Base-by-base conservation (phyloP, 92 coral and sea anemone species). In the Anthopleura xanthogrammica region DNA sequence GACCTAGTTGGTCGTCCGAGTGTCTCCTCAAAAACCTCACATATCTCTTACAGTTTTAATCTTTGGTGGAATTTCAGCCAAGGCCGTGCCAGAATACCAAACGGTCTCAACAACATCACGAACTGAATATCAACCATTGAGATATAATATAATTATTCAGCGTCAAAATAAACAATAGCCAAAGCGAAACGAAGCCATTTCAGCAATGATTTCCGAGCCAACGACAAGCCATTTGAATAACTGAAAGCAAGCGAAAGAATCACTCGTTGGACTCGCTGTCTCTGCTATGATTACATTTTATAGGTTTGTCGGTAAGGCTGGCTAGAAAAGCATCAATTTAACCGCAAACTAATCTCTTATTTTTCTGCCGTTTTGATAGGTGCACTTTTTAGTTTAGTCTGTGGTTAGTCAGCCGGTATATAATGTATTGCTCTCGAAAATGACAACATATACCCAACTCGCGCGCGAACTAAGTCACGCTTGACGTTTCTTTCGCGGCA, bases 381-480 rank as follows among this genome's bases (percentile, higher is more conserved):
- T 16, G 19, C 56, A 71, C 41, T 39, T 81, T 84, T 68, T 73
- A 82, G 91, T 88, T 90, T 84, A 83, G 94, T 77, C 92, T 91
- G 93, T 90, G 95, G 93, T 73, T 5, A 79, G 55, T 85, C 66
- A 72, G 73, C 57, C 80, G 85, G 88, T 85, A 83, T 87, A 83
- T 90, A 83, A 87, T 86, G 81, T 80, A 80, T 89, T 85, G 80
- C 90, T 87, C 86, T 89, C 78, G 93, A 89, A 89, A 81, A 88
- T 89, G 90, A 91, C 94, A 91, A 91, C 89, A 83, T 16, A 82
- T 62, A 17, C 65, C 50, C 24, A 81, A 85, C 92, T 90, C 92
- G 86, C 97, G 97, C 97, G 97, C 94, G 94, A 87, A 76, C 68
- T 83, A 68, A 90, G 98, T 93, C 95, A 93, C 98, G 98, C 91